Evolutionary conservation across 2,113 vertebrate genomes (phyloP).

Genomic region (Cettia cetti): DNA sequence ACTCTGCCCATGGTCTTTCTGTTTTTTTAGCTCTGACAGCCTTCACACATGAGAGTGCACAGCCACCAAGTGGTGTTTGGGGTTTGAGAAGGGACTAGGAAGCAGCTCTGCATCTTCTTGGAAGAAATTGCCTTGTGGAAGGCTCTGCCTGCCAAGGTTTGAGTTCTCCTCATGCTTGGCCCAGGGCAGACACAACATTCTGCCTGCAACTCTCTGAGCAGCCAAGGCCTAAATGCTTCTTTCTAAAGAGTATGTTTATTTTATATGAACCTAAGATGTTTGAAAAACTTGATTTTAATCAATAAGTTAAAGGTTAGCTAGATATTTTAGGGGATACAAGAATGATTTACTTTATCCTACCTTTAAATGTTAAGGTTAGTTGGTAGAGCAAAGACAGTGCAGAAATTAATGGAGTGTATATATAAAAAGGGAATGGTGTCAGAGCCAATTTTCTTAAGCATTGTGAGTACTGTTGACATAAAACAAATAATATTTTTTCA

Average conservation of each 20-base stretch:
- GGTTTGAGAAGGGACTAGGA: not conserved
- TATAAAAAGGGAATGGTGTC: not conserved
- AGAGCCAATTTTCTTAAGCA: not conserved
- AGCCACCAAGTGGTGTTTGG: not conserved
- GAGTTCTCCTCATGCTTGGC: not conserved
- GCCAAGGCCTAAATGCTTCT: not conserved
- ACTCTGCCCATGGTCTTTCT: not conserved
- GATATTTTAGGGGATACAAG: not conserved
- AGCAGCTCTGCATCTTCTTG: not conserved
- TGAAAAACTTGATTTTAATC: not conserved
- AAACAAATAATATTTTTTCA: slow-evolving; percentile 15
- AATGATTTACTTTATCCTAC: not conserved
- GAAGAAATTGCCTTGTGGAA: not conserved
- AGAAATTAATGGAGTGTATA: not conserved
- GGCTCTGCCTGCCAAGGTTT: not conserved
- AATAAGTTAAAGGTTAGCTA: not conserved
- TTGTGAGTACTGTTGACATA: not conserved
- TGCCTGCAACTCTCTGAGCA: not conserved
- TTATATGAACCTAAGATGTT: not conserved
- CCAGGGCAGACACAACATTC: accelerated
- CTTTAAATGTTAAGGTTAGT: slow-evolving; percentile 13
- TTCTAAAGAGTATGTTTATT: not conserved
- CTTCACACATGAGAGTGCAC: accelerated
- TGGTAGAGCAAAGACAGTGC: not conserved
- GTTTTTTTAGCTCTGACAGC: not conserved